Percentiles rank a stretch among this genome's conserved stretches.
These are phyloP conservation scores for Coendou prehensilis DNA, from an alignment of 2,797 vertebrate genomes.

Conservation along the genomic window DNA sequence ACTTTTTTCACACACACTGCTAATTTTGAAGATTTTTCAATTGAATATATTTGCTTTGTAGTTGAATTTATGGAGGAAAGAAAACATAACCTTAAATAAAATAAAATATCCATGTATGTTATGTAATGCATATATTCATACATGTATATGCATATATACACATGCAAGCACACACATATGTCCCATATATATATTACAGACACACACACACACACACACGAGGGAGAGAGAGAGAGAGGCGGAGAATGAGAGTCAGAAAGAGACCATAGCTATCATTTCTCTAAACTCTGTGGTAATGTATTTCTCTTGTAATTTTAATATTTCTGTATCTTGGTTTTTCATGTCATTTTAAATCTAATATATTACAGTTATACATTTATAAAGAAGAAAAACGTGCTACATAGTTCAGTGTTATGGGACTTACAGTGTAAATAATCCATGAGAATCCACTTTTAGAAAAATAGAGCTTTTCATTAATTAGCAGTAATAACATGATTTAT, in stretches of 20 bases:
- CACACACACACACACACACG: no score
- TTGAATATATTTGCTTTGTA: neutral
- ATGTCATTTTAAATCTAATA: slow-evolving; percentile 20
- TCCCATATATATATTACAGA: neutral
- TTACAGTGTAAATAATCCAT: slow-evolving; percentile 54
- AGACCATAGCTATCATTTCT: neutral
- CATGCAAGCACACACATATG: neutral
- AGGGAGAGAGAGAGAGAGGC: neutral
- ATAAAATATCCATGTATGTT: neutral
- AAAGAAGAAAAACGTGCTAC: neutral
- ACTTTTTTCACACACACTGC: neutral
- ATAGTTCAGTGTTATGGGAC: slow-evolving; percentile 14
- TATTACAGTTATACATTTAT: slow-evolving; percentile 26
- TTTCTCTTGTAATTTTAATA: slow-evolving; percentile 37
- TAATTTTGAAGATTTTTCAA: slow-evolving; percentile 55
- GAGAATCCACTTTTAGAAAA: slow-evolving; percentile 49
- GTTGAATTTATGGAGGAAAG: slow-evolving; percentile 15
- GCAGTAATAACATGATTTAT: slow-evolving; percentile 27
- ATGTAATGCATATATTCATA: neutral
- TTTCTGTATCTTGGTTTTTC: slow-evolving; percentile 33
- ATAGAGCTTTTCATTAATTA: slow-evolving; percentile 48
- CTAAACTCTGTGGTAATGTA: neutral
- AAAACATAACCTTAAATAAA: neutral
- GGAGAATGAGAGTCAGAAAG: neutral
- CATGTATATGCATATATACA: neutral